These are phyloP conservation scores for Drosophila nikananu DNA, from an alignment of 1,140 invertebrate genomes.

Conservation along the genomic window DNA sequence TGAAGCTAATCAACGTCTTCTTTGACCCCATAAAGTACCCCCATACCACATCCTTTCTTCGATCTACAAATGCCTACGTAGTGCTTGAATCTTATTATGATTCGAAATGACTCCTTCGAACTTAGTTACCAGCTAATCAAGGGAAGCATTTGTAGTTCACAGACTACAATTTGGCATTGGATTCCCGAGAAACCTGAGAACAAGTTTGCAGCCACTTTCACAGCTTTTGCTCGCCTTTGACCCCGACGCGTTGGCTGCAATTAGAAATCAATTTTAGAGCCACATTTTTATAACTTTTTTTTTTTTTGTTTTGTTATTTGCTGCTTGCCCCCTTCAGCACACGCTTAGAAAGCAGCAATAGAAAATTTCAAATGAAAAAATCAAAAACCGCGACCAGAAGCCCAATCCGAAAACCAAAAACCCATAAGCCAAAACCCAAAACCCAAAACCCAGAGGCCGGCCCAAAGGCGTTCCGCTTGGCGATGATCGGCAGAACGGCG, in stretches of 20 bases:
- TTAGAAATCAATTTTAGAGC: constrained; percentile 60
- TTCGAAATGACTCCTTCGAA: too few relatives aligned
- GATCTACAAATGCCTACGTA: too few relatives aligned
- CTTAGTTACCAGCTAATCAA: not conserved
- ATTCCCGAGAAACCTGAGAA: not conserved
- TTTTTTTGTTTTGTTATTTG: not conserved
- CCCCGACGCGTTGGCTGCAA: constrained; percentile 15
- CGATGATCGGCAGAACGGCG: constrained; percentile 66
- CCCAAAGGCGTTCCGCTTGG: constrained; percentile 32
- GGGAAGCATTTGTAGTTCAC: not conserved
- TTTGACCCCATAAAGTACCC: too few relatives aligned
- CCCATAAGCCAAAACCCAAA: not conserved
- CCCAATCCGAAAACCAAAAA: not conserved
- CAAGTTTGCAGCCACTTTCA: constrained; percentile 25
- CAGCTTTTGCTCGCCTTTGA: constrained; percentile 22
- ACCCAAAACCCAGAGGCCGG: not conserved
- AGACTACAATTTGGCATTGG: not conserved
- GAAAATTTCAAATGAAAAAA: not conserved
- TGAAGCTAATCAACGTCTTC: too few relatives aligned
- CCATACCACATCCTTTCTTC: too few relatives aligned
- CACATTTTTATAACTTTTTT: constrained; percentile 65
- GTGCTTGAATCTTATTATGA: too few relatives aligned
- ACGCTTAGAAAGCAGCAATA: constrained; percentile 7
- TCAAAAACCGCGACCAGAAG: not conserved
- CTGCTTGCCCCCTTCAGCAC: not conserved